Percentiles rank a stretch among this genome's conserved stretches.
phyloP scores from a whole-genome alignment of 2,113 vertebrate species.

The Camelus dromedarius region DNA sequence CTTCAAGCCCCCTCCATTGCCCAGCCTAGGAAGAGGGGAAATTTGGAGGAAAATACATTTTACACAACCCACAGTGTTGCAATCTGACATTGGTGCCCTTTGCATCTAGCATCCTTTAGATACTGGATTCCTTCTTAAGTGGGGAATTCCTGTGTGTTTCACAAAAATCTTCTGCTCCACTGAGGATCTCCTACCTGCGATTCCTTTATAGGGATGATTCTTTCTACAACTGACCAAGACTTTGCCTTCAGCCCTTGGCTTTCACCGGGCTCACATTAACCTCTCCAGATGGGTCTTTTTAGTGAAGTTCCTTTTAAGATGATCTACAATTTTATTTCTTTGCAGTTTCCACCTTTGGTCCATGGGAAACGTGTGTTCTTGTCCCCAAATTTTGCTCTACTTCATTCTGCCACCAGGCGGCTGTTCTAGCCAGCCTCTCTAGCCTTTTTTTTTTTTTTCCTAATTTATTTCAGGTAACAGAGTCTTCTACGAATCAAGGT shows the following conservation, averaged over 20 bases:
- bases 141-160: not conserved
- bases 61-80: not conserved
- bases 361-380: not conserved
- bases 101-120: not conserved
- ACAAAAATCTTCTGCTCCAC: not conserved
- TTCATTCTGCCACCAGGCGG: not conserved
- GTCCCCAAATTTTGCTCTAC: not conserved
- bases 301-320: not conserved
- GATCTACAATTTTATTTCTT: not conserved
- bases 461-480: not conserved
- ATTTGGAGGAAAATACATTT: not conserved
- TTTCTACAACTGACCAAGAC: not conserved
- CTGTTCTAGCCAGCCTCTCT: not conserved
- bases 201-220: not conserved
- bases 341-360: not conserved
- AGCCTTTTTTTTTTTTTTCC: not conserved
- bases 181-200: not conserved
- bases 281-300: not conserved
- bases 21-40: not conserved
- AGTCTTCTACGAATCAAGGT: not conserved
- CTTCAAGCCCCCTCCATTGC: not conserved
- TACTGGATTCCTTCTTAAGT: not conserved
- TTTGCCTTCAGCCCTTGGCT: not conserved
- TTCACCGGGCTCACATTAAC: not conserved
- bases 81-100: not conserved